A percentile compares a stretch with the other conserved stretches of the same genome.
Conservation (phyloP, 2,888 invertebrate genomes). For the Erebia epiphron region DNA sequence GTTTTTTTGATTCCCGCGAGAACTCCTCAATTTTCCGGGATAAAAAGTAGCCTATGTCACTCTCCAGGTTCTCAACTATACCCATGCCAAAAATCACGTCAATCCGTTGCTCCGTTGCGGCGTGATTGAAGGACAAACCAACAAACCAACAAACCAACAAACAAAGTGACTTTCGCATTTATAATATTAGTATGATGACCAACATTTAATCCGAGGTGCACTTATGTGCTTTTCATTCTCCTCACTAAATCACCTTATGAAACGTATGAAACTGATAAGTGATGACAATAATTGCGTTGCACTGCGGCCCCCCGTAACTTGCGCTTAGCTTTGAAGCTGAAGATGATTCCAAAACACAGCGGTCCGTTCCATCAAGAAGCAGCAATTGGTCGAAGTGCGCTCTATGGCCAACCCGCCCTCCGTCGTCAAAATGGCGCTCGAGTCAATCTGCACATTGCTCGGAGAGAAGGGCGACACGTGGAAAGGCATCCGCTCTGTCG, state of each 20-base stretch:
- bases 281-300: background rate
- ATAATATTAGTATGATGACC: too few relatives aligned
- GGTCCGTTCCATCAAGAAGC: constrained; percentile 97
- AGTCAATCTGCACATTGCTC: constrained; percentile 96
- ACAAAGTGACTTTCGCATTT: too few relatives aligned
- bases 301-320: constrained; percentile 21
- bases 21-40: too few relatives aligned
- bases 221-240: too few relatives aligned
- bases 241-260: background rate
- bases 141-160: too few relatives aligned
- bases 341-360: constrained; percentile 80
- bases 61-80: too few relatives aligned
- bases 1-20: too few relatives aligned
- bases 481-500: constrained; percentile 95
- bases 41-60: too few relatives aligned
- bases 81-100: too few relatives aligned
- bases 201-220: too few relatives aligned
- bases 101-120: too few relatives aligned
- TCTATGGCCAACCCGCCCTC: constrained; percentile 97
- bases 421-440: constrained; percentile 95
- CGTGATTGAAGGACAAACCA: too few relatives aligned
- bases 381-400: constrained; percentile 96
- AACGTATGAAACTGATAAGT: constrained; percentile 1
- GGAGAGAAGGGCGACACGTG: constrained; percentile 96
- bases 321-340: constrained; percentile 55